Base-by-base conservation (phyloP, 2,888 invertebrate species). In the Meteorus cinctellus region DNA sequence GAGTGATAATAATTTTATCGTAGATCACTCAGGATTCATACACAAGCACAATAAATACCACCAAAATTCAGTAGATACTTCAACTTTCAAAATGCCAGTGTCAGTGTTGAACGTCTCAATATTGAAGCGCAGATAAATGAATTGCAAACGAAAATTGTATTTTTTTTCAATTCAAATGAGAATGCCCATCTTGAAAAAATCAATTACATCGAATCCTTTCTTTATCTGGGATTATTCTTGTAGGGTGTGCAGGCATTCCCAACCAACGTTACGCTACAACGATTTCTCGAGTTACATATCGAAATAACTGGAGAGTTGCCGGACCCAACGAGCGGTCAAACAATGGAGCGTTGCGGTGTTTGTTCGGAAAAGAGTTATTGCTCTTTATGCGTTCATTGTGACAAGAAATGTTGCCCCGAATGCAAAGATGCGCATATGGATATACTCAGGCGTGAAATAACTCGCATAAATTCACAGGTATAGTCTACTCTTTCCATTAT, bases 341-440 rank as follows among this genome's bases (percentile, higher is more conserved):
- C 96, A 74, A 97, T 97, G 97, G 97, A 97, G 90, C 92, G 97
- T 84, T 97, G 97, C 90, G 96, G 96, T 86, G 96, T 98, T 66
- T 97, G 98, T 91, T 96, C 96, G 74, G 96, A 97, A 90, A 96
- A 98, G 90, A 94, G 96, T 76, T 96, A 97, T 88, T 94, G 97
- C 84, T 94, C 94, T 75, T 91, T 93, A 68, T 99, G 99, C 90
- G 95, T 96, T 34, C 99, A 99, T 90, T 99, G 99, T 91, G 98
- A 98, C 87, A 97, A 98, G 88, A 97, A 97, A 91, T 95, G 98
- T 80, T 99, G 99, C 90, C 95, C 96, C 82, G 97, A 98, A 87
- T 99, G 99, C 91, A 98, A 98, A 90, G 94, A 95, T 76, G 97
- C 97, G 16, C 98, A 99, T 90, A 96, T 97, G 94, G 98, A 98